Base-by-base conservation (phyloP, 1,140 invertebrate species). In the Diachasma alloeum region DNA sequence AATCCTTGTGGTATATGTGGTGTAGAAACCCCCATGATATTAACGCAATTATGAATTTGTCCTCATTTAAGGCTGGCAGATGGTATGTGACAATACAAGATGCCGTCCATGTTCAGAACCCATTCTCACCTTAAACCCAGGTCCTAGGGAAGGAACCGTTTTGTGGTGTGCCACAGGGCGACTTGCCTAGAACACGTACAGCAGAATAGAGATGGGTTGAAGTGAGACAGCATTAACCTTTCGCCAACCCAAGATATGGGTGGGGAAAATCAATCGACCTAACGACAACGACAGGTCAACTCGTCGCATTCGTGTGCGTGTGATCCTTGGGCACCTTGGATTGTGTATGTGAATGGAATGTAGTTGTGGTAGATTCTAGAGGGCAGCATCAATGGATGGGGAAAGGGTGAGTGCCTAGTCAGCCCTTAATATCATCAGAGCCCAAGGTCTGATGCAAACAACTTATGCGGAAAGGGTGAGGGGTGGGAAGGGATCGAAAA, bases 21-120 rank as follows among this genome's bases (percentile, higher is more conserved):
- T 82, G 36, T 80, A 84, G 81, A 77, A 81, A 77, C 81, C 78
- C 83, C 83, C 11, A 82, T 83, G 84, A 83, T 84, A 90, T 89
- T 88, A 89, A 89, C 86, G 87, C 85, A 88, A 88, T 88, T 89
- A 90, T 89, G 87, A 89, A 90, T 90, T 89, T 88, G 87, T 89
- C 87, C 10, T 68, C 36, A 68, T 68, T 68, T 68, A 68, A 39
- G 24, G 66, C 66, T 36, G 15, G 88, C 87, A 83, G 79, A 84
- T 81, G 74, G 83, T 82, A 87, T 87, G 84, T 88, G 88, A 89
- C 87, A 89, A 89, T 89, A 89, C 87, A 89, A 89, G 87, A 88
- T 88, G 87, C 86, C 80, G 84, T 79, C 67, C 79, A 53, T 73
- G 75, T 81, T 70, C 75, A 46, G 48, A 63, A 78, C 79, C 78